Evolutionary conservation across 1,140 invertebrate species (phyloP).

Genomic region (Meteorus sp.): DNA sequence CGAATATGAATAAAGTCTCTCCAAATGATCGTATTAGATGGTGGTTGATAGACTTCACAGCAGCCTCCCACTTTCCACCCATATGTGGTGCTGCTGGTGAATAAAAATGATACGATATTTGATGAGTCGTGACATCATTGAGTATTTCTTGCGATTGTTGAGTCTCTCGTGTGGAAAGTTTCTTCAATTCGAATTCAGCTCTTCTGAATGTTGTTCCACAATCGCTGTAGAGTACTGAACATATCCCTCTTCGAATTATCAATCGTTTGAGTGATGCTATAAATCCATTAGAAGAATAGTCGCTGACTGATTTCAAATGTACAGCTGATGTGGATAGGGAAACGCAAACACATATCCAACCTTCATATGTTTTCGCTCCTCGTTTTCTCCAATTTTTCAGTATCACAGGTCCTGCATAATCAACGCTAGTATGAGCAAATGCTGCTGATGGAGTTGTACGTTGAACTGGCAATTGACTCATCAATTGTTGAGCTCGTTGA

Average conservation of each 20-base stretch:
- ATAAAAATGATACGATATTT: conserved; percentile 43
- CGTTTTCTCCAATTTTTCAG: too few species aligned
- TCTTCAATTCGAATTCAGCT: conserved; percentile 25
- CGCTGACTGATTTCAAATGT: conserved; percentile 37
- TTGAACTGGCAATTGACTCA: not conserved
- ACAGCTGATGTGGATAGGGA: conserved; percentile 24
- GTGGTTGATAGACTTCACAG: conserved; percentile 35
- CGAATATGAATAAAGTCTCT: conserved; percentile 26
- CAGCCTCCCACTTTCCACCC: conserved; percentile 46
- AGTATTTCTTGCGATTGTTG: not conserved
- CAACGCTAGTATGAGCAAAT: conserved; percentile 4
- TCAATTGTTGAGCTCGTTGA: not conserved
- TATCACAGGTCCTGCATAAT: not conserved
- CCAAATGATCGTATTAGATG: conserved; percentile 28
- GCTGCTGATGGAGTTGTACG: not conserved
- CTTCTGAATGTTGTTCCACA: conserved; percentile 47
- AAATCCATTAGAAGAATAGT: conserved; percentile 35
- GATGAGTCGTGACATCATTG: not conserved
- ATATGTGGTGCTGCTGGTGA: conserved; percentile 42
- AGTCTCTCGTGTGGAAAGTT: not conserved
- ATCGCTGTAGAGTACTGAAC: conserved; percentile 39
- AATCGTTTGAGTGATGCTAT: conserved; percentile 36
- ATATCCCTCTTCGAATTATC: conserved; percentile 20
- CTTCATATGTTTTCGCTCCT: too few species aligned
- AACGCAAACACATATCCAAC: not conserved